These are phyloP conservation scores for Phania funesta DNA, from an alignment of 2,888 invertebrate genomes.

Conservation along the genomic window DNA sequence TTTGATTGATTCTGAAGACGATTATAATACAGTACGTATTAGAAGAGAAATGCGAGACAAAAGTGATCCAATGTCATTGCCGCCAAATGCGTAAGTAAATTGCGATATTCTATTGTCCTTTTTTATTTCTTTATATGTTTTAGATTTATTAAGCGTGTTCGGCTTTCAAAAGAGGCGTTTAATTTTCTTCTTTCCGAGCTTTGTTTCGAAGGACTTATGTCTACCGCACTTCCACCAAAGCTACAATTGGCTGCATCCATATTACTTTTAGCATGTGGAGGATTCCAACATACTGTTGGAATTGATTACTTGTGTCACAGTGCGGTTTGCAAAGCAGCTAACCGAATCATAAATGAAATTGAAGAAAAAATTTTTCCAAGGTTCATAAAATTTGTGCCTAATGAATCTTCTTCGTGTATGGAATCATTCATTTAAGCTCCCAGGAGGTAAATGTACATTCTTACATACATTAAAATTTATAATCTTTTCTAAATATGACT, in stretches of 20 bases:
- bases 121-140: background rate
- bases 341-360: conserved; percentile 11
- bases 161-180: conserved; percentile 35
- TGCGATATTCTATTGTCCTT: background rate
- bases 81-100: conserved; percentile 11
- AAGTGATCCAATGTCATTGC: conserved; percentile 13
- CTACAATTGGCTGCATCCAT: conserved; percentile 15
- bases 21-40: conserved; percentile 8
- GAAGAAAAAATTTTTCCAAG: conserved; percentile 14
- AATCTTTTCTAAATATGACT: background rate
- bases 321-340: conserved; percentile 1
- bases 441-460: conserved; percentile 20
- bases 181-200: conserved; percentile 10
- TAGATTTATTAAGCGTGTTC: conserved; percentile 29
- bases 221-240: too few relatives aligned
- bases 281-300: conserved; percentile 14
- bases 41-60: conserved; percentile 11
- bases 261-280: background rate
- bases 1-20: conserved; percentile 18
- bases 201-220: conserved; percentile 5
- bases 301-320: conserved; percentile 24
- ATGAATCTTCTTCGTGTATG: background rate
- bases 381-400: conserved; percentile 28
- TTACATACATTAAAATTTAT: background rate
- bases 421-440: conserved; percentile 27